Evolutionary conservation across 2,888 invertebrate genomes (phyloP).

Genomic region (Drosophila niveifrons): DNA sequence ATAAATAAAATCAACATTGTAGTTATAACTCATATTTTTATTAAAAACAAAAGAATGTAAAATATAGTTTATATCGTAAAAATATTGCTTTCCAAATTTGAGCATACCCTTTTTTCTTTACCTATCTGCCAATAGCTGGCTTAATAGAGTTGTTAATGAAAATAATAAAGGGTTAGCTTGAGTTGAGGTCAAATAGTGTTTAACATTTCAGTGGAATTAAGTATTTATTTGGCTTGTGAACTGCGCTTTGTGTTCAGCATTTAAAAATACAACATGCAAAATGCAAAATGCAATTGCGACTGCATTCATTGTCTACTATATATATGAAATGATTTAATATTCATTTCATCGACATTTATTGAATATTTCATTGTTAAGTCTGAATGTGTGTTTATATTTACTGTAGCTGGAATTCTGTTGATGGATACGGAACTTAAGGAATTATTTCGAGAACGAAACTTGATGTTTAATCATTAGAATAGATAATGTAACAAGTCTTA

Average conservation of each 20-base stretch:
- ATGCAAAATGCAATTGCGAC: not conserved
- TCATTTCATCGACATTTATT: slow-evolving; percentile 9
- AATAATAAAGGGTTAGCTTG: not conserved
- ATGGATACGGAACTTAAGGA: slow-evolving; percentile 3
- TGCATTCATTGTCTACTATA: not conserved
- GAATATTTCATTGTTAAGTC: not conserved
- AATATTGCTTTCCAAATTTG: too few relatives aligned
- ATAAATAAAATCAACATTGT: too few relatives aligned
- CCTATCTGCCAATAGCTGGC: not conserved
- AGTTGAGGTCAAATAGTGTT: not conserved
- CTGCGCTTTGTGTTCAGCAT: not conserved
- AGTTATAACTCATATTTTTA: too few relatives aligned
- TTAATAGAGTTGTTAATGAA: not conserved
- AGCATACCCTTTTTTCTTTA: too few relatives aligned
- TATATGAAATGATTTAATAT: not conserved
- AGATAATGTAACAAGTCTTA: slow-evolving; percentile 54
- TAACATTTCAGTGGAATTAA: not conserved
- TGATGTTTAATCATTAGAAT: slow-evolving; percentile 30
- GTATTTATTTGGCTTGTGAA: slow-evolving; percentile 10
- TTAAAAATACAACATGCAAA: not conserved
- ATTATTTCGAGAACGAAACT: slow-evolving; percentile 21
- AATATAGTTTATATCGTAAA: too few relatives aligned
- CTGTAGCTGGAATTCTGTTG: slow-evolving; percentile 6
- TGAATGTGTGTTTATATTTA: slow-evolving; percentile 4
- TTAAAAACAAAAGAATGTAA: too few relatives aligned